Evolutionary conservation across 2,797 vertebrate species (phyloP).

Genomic region (Tympanoctomys barrerae): DNA sequence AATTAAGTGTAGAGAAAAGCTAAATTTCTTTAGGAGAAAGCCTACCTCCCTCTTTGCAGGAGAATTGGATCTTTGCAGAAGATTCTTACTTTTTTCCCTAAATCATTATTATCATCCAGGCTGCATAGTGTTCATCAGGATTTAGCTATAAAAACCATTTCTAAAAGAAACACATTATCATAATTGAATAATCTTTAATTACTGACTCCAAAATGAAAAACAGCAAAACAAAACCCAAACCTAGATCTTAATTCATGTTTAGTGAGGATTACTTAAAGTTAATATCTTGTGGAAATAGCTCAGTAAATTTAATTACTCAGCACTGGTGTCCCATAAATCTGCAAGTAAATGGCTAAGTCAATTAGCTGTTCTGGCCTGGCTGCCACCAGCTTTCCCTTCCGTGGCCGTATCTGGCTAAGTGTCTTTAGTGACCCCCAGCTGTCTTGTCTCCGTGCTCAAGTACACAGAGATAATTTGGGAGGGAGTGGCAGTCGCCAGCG

Average conservation of each 20-base stretch:
- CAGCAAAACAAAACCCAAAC: conserved; percentile 76
- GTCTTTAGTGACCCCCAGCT: conserved; percentile 65
- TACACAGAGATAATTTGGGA: conserved; percentile 22
- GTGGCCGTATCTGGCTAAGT: not conserved
- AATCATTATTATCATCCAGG: conserved; percentile 25
- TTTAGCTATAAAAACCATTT: conserved; percentile 49
- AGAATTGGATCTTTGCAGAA: not conserved
- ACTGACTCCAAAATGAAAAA: conserved; percentile 78
- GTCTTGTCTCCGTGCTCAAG: not conserved
- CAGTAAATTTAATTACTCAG: conserved; percentile 80
- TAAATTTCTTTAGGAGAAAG: not conserved
- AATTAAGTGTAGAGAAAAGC: not conserved
- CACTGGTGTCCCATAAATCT: conserved; percentile 73
- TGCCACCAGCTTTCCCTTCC: conserved; percentile 49
- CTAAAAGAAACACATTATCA: conserved; percentile 77
- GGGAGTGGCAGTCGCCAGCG: not conserved
- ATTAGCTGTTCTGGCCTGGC: conserved; percentile 53
- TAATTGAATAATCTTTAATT: conserved; percentile 83
- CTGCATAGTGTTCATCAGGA: conserved; percentile 51
- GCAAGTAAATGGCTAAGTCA: conserved; percentile 71
- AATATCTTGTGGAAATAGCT: conserved; percentile 82
- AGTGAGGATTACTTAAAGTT: conserved; percentile 78
- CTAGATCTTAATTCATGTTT: conserved; percentile 73
- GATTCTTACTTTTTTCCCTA: not conserved
- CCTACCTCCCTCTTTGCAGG: not conserved